phyloP scores from a whole-genome alignment of 2,888 invertebrate genomes.

The Acholoe squamosa region DNA sequence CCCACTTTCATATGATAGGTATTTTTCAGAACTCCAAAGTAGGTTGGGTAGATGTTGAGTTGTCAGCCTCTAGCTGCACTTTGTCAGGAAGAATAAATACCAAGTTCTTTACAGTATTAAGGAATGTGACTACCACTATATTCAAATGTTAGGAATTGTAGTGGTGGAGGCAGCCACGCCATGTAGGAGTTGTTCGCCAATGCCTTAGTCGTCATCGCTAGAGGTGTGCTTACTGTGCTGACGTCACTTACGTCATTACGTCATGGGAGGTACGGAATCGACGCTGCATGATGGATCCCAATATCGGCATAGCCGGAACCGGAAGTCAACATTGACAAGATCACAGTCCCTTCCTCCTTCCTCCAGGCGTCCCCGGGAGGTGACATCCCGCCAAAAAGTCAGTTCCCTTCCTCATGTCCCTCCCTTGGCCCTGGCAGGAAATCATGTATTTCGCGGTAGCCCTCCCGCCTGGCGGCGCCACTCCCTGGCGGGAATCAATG shows the following conservation, averaged over 20 bases:
- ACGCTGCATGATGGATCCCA: neutral
- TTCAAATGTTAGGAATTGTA: no score
- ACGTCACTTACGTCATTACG: neutral
- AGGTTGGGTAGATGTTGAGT: no score
- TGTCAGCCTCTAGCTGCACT: no score
- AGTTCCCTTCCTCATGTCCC: neutral
- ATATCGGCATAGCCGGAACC: neutral
- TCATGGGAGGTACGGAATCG: slow-evolving; percentile 14
- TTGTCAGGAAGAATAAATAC: no score
- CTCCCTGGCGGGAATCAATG: slow-evolving; percentile 9
- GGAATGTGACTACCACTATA: no score
- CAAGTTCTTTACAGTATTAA: no score
- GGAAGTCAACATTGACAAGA: neutral
- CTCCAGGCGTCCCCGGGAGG: neutral
- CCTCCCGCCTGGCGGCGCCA: slow-evolving; percentile 22
- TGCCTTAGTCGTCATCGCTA: no score
- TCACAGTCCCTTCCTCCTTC: neutral
- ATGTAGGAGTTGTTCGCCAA: no score
- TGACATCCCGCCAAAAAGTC: neutral
- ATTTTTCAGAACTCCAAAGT: no score
- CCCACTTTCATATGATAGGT: no score
- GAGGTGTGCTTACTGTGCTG: no score
- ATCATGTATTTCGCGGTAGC: neutral
- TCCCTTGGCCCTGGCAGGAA: neutral
- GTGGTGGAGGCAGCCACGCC: no score